These are phyloP conservation scores for Oegoconia quadripuncta DNA, from an alignment of 2,888 invertebrate genomes.

Conservation along the genomic window DNA sequence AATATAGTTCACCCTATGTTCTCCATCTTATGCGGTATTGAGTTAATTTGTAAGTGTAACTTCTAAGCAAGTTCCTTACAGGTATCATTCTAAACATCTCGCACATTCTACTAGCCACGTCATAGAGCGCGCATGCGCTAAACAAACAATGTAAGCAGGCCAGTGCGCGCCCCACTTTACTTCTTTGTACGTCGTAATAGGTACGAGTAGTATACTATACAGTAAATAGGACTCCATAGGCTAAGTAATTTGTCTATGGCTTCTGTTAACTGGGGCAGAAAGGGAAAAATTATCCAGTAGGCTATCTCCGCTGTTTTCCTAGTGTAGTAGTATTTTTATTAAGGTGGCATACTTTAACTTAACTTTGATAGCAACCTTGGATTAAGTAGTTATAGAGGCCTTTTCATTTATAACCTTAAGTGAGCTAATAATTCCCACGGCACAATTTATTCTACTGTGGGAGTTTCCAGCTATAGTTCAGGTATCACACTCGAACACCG, in stretches of 20 bases:
- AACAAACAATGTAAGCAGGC: conserved; percentile 24
- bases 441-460: no score
- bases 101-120: conserved; percentile 15
- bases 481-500: no score
- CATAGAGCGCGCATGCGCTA: conserved; percentile 19
- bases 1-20: no score
- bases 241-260: conserved; percentile 11
- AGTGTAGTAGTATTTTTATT: no score
- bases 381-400: no score
- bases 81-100: conserved; percentile 15
- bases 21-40: no score
- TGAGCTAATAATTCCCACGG: no score
- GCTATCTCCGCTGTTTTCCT: no score
- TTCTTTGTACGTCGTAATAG: conserved; percentile 6
- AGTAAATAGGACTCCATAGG: conserved; percentile 8
- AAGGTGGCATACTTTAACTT: no score
- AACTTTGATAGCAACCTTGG: no score
- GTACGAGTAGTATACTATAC: conserved; percentile 6
- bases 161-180: conserved; percentile 17
- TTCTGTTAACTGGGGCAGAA: conserved; percentile 12
- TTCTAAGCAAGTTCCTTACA: conserved; percentile 5
- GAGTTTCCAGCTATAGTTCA: no score
- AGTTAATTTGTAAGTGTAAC: background rate
- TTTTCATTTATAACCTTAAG: no score
- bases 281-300: conserved; percentile 5